These are phyloP conservation scores for Pedicia rivosa DNA, from an alignment of 2,888 invertebrate species.

Conservation along the genomic window DNA sequence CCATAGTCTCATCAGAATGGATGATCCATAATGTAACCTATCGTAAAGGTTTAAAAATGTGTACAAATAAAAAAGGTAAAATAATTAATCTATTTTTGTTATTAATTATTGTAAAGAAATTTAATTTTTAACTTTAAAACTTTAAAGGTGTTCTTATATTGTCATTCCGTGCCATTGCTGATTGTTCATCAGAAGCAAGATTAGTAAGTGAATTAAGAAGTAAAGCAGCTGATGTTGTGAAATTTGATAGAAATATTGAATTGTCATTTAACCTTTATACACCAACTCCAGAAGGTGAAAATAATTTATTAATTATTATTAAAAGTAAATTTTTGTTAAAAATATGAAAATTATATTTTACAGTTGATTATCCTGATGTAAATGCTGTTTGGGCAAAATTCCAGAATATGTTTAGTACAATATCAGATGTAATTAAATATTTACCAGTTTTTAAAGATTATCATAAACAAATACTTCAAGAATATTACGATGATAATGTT, in stretches of 20 bases:
- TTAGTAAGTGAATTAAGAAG: constrained; percentile 23
- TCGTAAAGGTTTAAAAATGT: constrained; percentile 23
- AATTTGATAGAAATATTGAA: constrained; percentile 37
- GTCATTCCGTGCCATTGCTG: neutral
- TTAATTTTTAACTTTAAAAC: neutral
- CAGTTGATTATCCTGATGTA: constrained; percentile 24
- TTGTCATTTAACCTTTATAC: constrained; percentile 41
- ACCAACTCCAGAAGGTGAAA: constrained; percentile 31
- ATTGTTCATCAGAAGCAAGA: neutral
- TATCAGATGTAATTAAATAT: constrained; percentile 33
- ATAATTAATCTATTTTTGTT: constrained; percentile 1
- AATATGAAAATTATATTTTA: constrained; percentile 1
- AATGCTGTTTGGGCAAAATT: constrained; percentile 35
- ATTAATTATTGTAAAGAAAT: neutral
- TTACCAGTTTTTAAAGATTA: constrained; percentile 38
- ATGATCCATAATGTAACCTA: constrained; percentile 36
- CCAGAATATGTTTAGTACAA: constrained; percentile 31
- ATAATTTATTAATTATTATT: neutral
- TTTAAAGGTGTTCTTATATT: too few relatives aligned
- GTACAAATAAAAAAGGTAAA: constrained; percentile 15
- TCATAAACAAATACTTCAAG: constrained; percentile 36
- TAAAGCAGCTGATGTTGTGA: constrained; percentile 24
- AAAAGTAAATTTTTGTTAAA: neutral
- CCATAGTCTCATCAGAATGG: constrained; percentile 34
- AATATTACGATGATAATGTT: constrained; percentile 42